Evolutionary conservation across 2,888 invertebrate species (phyloP).

Genomic region (Mantis religiosa): DNA sequence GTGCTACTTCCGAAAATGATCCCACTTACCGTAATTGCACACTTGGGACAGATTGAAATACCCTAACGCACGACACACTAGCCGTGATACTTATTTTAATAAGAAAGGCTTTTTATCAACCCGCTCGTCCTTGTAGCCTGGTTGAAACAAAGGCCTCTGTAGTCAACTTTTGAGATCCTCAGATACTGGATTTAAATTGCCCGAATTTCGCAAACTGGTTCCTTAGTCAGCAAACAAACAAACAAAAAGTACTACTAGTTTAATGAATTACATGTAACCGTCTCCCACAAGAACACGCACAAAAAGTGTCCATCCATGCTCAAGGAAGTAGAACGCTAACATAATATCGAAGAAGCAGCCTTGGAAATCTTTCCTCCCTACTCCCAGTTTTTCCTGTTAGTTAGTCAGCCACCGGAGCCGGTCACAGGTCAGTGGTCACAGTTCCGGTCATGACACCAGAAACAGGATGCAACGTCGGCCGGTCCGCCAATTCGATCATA

Average conservation of each 20-base stretch:
- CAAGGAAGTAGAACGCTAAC: not conserved
- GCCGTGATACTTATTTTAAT: not conserved
- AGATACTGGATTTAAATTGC: not conserved
- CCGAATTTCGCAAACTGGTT: not conserved
- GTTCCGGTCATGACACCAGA: constrained; percentile 11
- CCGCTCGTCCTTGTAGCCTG: not conserved
- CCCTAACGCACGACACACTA: too few species aligned
- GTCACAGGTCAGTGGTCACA: constrained; percentile 9
- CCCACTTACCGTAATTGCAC: too few species aligned
- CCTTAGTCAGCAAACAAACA: not conserved
- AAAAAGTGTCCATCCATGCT: not conserved
- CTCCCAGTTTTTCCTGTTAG: not conserved
- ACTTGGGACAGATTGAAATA: too few species aligned
- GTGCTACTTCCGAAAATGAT: too few species aligned
- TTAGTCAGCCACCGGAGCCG: not conserved
- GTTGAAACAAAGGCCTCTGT: not conserved
- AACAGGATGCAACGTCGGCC: not conserved
- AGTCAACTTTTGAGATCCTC: not conserved
- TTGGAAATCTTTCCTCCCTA: not conserved
- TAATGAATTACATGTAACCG: not conserved
- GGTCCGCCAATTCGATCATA: not conserved
- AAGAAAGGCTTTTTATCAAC: not conserved
- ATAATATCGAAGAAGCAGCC: constrained; percentile 1
- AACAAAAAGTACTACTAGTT: not conserved
- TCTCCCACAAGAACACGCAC: not conserved